Conservation (phyloP, 64 coral and sea anemone genomes). For the Pocillopora verrucosa region DNA sequence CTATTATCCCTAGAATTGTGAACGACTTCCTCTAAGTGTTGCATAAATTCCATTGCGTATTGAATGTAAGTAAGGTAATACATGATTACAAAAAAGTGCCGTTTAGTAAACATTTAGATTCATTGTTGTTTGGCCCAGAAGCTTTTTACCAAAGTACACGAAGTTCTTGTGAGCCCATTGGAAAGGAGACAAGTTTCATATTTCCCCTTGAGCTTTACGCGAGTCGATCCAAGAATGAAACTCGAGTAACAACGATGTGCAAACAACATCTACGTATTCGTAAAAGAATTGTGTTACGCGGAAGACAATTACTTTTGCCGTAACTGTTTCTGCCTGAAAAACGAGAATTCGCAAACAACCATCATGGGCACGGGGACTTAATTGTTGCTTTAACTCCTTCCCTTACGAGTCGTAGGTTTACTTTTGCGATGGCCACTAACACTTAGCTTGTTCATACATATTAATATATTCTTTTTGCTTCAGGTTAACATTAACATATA, state of each 20-base stretch:
- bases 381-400: background rate
- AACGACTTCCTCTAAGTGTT: slow-evolving; percentile 3
- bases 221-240: slow-evolving; percentile 9
- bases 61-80: background rate
- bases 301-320: slow-evolving; percentile 2
- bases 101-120: slow-evolving; percentile 29
- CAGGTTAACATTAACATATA: background rate
- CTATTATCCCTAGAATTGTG: background rate
- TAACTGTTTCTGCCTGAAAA: background rate
- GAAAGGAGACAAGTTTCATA: slow-evolving; percentile 35
- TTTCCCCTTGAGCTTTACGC: slow-evolving; percentile 44
- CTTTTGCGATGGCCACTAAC: slow-evolving; percentile 17
- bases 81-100: background rate
- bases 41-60: slow-evolving; percentile 25
- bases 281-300: background rate
- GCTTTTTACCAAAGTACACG: background rate
- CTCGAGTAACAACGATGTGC: slow-evolving; percentile 16
- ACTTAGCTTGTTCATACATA: slow-evolving; percentile 32
- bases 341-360: background rate
- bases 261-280: slow-evolving; percentile 3
- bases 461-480: slow-evolving; percentile 39
- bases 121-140: slow-evolving; percentile 22
- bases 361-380: background rate
- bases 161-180: background rate
- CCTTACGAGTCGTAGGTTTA: background rate